Evolutionary conservation across 2,888 invertebrate genomes (phyloP), one percentile per base, ranked within the genome.

Genomic region (Sisyra terminalis): DNA sequence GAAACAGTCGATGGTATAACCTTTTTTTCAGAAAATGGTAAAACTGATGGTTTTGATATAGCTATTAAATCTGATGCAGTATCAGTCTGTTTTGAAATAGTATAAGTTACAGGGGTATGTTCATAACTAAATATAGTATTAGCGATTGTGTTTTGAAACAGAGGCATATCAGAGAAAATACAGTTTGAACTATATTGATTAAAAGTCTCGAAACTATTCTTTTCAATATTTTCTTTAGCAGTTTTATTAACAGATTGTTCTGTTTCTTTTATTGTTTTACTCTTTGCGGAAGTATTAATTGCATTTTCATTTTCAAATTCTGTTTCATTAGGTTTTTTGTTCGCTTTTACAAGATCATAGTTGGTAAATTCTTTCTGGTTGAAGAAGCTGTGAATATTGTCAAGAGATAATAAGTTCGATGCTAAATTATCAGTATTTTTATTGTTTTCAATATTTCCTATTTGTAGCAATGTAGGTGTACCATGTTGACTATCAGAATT

Each of bases 401-500:
- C 63, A 38, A 62, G 50, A 51, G 58, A 60, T 8, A 61, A 47
- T n/a, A 60, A 48, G 50, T 53, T 59, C 2, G 60, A 56, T 14
- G 57, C 57, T 40, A 59, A 49, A 46, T 51, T 57, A 37, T 59
- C 58, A 1, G 50, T 57, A 2, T 57, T 51, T 50, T 59, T 59
- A 2, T 58, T 55, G 3, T 53, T 51, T 34, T 61, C 59, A 52
- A 62, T 57, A 9, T 57, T 63, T 9, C 66, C 66, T 41, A 67
- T 67, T 51, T 68, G 67, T 24, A 67, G 50, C 37, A 67, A 56
- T 15, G 56, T 55, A 11, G 63, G 64, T 9, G 64, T 61, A 2
- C 64, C 61, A 36, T 61, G 58, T 46, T 63, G 60, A 49, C 64
- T 64, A 45, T 65, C 65, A 3, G 56, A 53, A 45, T 59, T 67